These are phyloP conservation scores for Huso huso DNA, from an alignment of 2,797 vertebrate genomes.

Conservation along the genomic window DNA sequence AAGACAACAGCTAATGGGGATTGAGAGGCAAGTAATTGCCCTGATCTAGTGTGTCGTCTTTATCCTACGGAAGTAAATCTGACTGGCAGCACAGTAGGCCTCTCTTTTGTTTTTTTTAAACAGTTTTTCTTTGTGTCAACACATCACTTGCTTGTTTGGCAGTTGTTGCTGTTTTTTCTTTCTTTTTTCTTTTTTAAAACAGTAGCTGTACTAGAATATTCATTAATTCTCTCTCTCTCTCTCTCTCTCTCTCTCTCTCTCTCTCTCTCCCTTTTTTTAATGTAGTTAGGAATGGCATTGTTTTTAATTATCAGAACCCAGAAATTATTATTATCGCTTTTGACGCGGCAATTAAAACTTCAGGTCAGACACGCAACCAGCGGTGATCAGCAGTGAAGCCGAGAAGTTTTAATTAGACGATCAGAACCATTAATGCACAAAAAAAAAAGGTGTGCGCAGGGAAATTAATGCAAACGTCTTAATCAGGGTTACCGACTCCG, in stretches of 20 bases:
- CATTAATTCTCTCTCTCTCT: no score
- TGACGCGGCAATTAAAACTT: slow-evolving; percentile 81
- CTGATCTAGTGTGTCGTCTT: not conserved
- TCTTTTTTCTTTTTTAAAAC: slow-evolving; percentile 22
- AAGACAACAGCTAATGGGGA: not conserved
- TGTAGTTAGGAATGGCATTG: slow-evolving; percentile 73
- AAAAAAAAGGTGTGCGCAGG: slow-evolving; percentile 76
- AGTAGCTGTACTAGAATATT: not conserved
- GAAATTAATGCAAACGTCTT: slow-evolving; percentile 82
- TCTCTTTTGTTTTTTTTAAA: not conserved
- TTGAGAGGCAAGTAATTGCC: not conserved
- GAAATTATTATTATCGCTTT: slow-evolving; percentile 81
- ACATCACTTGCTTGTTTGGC: not conserved
- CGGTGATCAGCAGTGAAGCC: slow-evolving; percentile 76
- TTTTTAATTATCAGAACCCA: slow-evolving; percentile 82
- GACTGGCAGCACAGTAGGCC: not conserved
- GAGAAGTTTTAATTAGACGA: slow-evolving; percentile 83
- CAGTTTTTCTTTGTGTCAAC: not conserved
- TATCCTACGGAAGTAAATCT: not conserved
- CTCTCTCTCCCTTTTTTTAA: slow-evolving; percentile 40
- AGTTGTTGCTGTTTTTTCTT: no score
- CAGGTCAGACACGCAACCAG: slow-evolving; percentile 78
- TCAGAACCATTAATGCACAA: slow-evolving; percentile 82
- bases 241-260: not conserved
- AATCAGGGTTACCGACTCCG: slow-evolving; percentile 81